Base-by-base conservation (phyloP, 1,140 invertebrate genomes). In the Coptotermes formosanus region DNA sequence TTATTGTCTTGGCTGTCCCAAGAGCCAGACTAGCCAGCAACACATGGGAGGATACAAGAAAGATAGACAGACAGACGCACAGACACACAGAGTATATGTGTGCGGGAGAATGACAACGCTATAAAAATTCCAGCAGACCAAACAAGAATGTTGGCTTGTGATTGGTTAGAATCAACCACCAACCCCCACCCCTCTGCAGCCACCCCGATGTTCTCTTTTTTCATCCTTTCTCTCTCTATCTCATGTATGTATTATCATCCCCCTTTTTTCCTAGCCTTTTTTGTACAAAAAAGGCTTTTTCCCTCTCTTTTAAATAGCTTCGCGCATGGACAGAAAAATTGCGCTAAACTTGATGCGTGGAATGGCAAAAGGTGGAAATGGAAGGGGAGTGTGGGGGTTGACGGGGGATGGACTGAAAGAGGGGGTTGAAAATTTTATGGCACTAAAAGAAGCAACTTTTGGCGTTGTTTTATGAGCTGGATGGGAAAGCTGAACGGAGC, bases 391-490 rank as follows among this genome's bases (percentile, higher is more conserved):
- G n/a, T 75, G 64, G 52, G 64, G 64, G 64, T 25, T 75, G 25
- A 30, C 25, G 25, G 64, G 64, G 64, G 64, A 75, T 75, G 64
- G 64, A 75, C 64, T 75, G 64, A 75, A 75, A 75, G 64, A 75
- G 64, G 64, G 64, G 64, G 64, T 75, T 75, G 64, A 75, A 75
- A 75, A 75, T 75, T 75, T 75, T 75, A 75, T 75, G 64, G 64
- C 64, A 75, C 64, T 75, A 75, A 75, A 75, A 75, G 64, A 75
- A 75, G 64, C 64, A 75, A 75, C 64, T 75, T 75, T 75, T 75
- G 64, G 64, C 64, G 64, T 75, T 75, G 64, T 75, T 75, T 75
- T 75, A 75, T 75, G 64, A n/a, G 64, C 64, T 30, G 64, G 64
- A n/a, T 75, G n/a, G 64, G 64, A n/a, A 75, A n/a, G 64, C 64